phyloP scores from a whole-genome alignment of 2,113 vertebrate species.

The Gymnorhina tibicen region DNA sequence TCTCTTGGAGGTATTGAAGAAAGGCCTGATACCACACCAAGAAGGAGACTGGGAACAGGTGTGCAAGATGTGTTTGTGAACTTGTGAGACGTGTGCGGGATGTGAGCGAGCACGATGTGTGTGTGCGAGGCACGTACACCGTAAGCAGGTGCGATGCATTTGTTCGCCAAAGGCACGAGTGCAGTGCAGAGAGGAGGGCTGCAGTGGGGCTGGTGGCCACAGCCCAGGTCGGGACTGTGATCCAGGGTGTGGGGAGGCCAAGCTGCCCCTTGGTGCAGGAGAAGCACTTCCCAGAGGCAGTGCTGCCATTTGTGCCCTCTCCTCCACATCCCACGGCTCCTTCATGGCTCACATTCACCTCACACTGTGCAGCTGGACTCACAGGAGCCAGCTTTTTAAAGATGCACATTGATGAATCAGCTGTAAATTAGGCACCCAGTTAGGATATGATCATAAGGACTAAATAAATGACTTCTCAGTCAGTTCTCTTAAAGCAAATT shows the following conservation, averaged over 20 bases:
- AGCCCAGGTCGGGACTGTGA: background rate
- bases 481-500: background rate
- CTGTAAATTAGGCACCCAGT: background rate
- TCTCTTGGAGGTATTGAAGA: slow-evolving; percentile 39
- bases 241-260: accelerated
- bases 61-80: background rate
- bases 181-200: background rate
- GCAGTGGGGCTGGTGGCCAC: background rate
- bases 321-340: accelerated
- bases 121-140: accelerated
- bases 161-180: background rate
- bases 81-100: background rate
- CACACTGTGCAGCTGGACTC: background rate
- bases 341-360: background rate
- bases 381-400: background rate
- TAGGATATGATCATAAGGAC: background rate
- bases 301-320: accelerated
- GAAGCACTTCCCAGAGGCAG: background rate
- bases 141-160: accelerated
- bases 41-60: slow-evolving; percentile 7
- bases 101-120: background rate
- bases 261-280: background rate
- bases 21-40: background rate
- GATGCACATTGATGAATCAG: background rate
- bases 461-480: background rate